Conservation (phyloP, 2,797 vertebrate species). For the Dicrostonyx torquatus region DNA sequence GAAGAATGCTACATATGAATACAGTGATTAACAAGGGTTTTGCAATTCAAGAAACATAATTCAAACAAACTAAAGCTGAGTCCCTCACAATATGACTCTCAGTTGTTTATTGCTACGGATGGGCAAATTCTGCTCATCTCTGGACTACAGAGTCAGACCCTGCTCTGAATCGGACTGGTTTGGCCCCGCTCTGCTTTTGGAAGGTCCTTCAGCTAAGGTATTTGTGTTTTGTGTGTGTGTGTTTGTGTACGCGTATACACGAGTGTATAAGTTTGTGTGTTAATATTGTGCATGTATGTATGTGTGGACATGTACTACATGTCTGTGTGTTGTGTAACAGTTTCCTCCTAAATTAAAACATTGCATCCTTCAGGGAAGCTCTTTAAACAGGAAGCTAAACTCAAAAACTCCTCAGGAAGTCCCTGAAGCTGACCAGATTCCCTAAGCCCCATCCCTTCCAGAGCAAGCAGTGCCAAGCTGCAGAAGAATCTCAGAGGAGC, state of each 20-base stretch:
- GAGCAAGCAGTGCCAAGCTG: not conserved
- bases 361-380: not conserved
- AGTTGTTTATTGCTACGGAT: not conserved
- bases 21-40: not conserved
- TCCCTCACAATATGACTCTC: not conserved
- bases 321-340: not conserved
- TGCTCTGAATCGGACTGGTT: not conserved
- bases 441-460: not conserved
- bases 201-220: not conserved
- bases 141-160: not conserved
- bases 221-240: not conserved
- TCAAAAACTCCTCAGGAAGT: not conserved
- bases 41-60: conserved; percentile 18
- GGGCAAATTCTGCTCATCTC: not conserved
- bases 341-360: not conserved
- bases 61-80: conserved; percentile 30
- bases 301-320: not conserved
- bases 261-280: no score
- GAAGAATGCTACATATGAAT: not conserved
- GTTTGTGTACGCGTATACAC: no score
- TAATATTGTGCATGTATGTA: not conserved
- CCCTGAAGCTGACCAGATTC: not conserved
- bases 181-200: not conserved
- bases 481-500: not conserved
- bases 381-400: not conserved